Conservation (phyloP, 2,113 vertebrate genomes). For the Actinemys pallida region DNA sequence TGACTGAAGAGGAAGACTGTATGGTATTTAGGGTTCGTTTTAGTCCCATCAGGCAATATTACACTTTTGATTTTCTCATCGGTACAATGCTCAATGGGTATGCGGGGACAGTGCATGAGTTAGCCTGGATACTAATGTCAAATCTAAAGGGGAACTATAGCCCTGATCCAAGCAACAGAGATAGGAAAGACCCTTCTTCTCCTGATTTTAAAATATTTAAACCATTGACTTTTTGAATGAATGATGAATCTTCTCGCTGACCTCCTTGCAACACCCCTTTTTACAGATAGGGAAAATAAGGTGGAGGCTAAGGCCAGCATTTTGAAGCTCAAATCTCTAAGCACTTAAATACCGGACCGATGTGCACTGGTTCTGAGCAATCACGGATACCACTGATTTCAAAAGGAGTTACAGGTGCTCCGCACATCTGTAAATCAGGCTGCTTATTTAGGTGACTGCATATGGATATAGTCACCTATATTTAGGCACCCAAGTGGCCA, state of each 20-base stretch:
- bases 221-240: not conserved
- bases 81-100: not conserved
- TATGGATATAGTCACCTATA: not conserved
- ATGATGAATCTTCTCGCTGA: not conserved
- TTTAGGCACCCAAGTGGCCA: not conserved
- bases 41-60: not conserved
- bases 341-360: not conserved
- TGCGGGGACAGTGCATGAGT: not conserved
- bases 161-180: not conserved
- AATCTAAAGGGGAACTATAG: not conserved
- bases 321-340: not conserved
- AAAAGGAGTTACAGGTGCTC: not conserved
- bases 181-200: not conserved
- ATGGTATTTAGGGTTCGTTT: not conserved
- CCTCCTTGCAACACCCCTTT: not conserved
- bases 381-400: not conserved
- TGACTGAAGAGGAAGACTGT: constrained; percentile 49
- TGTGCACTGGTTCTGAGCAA: not conserved
- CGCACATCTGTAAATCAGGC: not conserved
- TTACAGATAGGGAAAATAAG: not conserved
- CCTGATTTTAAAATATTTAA: not conserved
- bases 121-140: not conserved
- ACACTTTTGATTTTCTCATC: not conserved
- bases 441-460: not conserved
- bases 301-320: not conserved